Evolutionary conservation across 2,888 invertebrate species (phyloP).

Genomic region (Pterostichus madidus): DNA sequence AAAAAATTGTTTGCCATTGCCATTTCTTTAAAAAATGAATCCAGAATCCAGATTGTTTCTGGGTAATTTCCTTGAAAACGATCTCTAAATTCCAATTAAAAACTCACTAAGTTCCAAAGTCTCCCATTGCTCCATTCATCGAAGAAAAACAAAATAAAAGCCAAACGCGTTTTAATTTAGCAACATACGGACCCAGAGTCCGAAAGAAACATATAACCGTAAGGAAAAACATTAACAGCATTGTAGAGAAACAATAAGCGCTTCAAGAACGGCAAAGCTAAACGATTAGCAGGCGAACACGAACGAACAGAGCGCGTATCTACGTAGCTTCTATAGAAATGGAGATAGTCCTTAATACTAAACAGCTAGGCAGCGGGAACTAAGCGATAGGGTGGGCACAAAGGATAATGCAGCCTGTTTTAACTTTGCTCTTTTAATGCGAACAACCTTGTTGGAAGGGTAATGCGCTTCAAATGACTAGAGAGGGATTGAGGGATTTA

Average conservation of each 20-base stretch:
- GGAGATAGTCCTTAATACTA: conserved; percentile 20
- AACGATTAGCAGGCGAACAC: conserved; percentile 19
- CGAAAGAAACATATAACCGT: conserved; percentile 56
- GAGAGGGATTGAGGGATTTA: neutral
- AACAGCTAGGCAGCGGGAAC: neutral
- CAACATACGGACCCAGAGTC: conserved; percentile 14
- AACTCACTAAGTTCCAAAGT: neutral
- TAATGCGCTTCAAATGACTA: neutral
- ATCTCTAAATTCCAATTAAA: conserved; percentile 41
- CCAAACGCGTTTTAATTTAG: conserved; percentile 54
- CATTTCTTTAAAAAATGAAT: conserved; percentile 31
- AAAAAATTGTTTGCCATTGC: neutral
- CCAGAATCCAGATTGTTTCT: conserved; percentile 33
- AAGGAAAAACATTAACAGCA: conserved; percentile 56
- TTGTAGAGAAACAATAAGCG: conserved; percentile 55
- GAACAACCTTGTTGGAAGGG: conserved; percentile 5
- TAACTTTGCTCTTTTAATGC: conserved; percentile 4
- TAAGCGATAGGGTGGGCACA: conserved; percentile 15
- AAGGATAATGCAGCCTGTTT: conserved; percentile 31
- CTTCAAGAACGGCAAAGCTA: neutral
- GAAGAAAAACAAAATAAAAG: conserved; percentile 25
- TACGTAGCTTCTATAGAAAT: neutral
- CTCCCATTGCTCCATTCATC: conserved; percentile 23
- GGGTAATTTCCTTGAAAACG: conserved; percentile 37
- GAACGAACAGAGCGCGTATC: neutral